A percentile compares a stretch with the other conserved stretches of the same genome.
phyloP scores from a whole-genome alignment of 2,888 invertebrate genomes.

The Zhuqinia jingwanae region DNA sequence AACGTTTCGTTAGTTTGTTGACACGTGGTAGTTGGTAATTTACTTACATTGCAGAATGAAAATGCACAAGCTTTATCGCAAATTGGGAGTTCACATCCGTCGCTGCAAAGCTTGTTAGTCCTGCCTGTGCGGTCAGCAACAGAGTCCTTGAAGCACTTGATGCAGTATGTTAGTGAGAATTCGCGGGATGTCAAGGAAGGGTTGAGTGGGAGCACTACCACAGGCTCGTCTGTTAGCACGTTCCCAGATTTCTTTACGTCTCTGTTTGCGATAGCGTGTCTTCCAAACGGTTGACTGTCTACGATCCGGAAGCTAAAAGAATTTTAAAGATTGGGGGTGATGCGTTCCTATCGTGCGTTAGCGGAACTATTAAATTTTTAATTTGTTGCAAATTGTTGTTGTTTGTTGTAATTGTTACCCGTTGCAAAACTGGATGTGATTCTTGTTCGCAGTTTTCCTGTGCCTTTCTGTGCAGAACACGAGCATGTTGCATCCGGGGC shows the following conservation, averaged over 20 bases:
- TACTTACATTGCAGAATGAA: neutral
- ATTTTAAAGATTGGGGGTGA: too few relatives aligned
- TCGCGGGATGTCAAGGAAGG: neutral
- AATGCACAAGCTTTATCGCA: neutral
- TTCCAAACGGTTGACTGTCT: neutral
- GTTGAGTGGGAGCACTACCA: neutral
- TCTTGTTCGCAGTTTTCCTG: neutral
- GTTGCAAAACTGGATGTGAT: neutral
- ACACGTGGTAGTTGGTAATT: too few relatives aligned
- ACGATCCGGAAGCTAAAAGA: neutral
- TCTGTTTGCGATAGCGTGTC: slow-evolving; percentile 10
- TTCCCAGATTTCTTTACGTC: neutral
- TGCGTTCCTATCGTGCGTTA: too few relatives aligned
- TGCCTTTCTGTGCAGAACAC: slow-evolving; percentile 19
- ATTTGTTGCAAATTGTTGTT: neutral
- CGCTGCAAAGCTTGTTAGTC: too few relatives aligned
- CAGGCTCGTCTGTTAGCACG: neutral
- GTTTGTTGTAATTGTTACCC: neutral
- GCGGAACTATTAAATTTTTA: too few relatives aligned
- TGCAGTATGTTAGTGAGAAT: neutral
- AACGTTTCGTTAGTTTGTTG: too few relatives aligned
- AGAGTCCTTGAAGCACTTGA: neutral
- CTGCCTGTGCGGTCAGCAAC: too few relatives aligned
- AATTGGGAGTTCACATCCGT: neutral
- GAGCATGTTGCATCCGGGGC: neutral